Evolutionary conservation across 2,797 vertebrate species (phyloP), one percentile per base, ranked within the genome.

Genomic region (Sebastes matsubarae): DNA sequence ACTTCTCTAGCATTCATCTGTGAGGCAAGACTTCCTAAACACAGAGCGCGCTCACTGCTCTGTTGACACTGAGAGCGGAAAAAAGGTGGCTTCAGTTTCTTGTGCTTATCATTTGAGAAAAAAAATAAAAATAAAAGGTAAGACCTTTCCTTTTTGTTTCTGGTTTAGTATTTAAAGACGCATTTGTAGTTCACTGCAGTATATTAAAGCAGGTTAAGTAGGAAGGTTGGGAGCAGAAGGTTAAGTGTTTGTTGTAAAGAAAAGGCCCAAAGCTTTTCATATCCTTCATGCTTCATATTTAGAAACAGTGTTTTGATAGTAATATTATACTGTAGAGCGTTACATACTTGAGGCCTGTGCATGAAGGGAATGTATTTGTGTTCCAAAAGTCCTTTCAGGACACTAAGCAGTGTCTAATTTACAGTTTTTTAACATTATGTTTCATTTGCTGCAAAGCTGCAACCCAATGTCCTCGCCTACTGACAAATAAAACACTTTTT

Each of bases 1-100:
- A 95, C 93, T 94, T 88, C 57, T 83, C 58, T 57, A 46, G 76
- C 89, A 27, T 72, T 92, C 82, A 46, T 91, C 80, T 78, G 84
- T 83, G 85, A 86, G 79, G 75, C 86, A 81, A 88, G 85, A 91
- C 86, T 86, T 92, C 73, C 81, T 80, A 78, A 85, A 88, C 68
- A 64, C 55, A 34, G 79, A 77, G 77, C 18, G n/a, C 8, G 3
- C 14, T 34, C 58, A 10, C 57, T 6, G 77, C 70, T 85, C 36
- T 68, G 82, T 73, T 75, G 68, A 84, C 60, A 14, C 38, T 27
- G 46, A 76, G 32, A 46, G 73, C 6, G 2, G 50, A 42, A 81
- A 79, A 36, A 58, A 57, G 36, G 63, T 18, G 30, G 59, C 55
- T 82, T 71, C n/a, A 14, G 2, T 34, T 63, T 79, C 36, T 72